Percentiles rank a stretch among this genome's conserved stretches.
These are phyloP conservation scores for Mermis nigrescens DNA, from an alignment of 2,888 invertebrate genomes.

Conservation along the genomic window DNA sequence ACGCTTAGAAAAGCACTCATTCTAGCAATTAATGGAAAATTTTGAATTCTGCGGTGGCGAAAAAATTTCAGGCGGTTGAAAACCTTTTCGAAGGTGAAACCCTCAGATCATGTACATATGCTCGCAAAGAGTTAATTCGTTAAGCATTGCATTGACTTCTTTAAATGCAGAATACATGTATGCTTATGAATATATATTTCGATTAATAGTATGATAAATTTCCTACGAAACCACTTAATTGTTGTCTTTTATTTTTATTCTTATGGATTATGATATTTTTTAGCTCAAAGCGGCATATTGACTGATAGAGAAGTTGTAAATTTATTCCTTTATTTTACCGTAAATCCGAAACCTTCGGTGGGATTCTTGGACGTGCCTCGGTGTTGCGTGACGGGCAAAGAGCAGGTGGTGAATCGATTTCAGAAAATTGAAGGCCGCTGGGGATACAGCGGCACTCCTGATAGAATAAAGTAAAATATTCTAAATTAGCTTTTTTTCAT, in stretches of 20 bases:
- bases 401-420: slow-evolving; percentile 47
- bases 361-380: slow-evolving; percentile 45
- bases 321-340: slow-evolving; percentile 40
- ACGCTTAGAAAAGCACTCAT: no score
- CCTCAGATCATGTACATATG: no score
- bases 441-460: slow-evolving; percentile 65
- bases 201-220: no score
- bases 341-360: slow-evolving; percentile 55
- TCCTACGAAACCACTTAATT: slow-evolving; percentile 1
- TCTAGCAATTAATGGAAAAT: no score
- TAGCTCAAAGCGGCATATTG: slow-evolving; percentile 46
- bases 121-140: no score
- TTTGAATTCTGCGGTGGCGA: no score
- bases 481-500: no score
- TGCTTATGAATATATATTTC: no score
- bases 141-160: no score
- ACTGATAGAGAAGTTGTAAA: slow-evolving; percentile 56
- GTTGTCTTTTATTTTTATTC: slow-evolving; percentile 5
- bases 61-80: no score
- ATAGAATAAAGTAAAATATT: slow-evolving; percentile 57
- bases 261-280: slow-evolving; percentile 9
- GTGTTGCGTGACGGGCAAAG: slow-evolving; percentile 58
- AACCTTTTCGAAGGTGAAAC: no score
- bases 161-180: no score
- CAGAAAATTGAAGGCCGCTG: slow-evolving; percentile 56